Base-by-base conservation (phyloP, 2,797 vertebrate species). In the Kryptolebias ocellatus region DNA sequence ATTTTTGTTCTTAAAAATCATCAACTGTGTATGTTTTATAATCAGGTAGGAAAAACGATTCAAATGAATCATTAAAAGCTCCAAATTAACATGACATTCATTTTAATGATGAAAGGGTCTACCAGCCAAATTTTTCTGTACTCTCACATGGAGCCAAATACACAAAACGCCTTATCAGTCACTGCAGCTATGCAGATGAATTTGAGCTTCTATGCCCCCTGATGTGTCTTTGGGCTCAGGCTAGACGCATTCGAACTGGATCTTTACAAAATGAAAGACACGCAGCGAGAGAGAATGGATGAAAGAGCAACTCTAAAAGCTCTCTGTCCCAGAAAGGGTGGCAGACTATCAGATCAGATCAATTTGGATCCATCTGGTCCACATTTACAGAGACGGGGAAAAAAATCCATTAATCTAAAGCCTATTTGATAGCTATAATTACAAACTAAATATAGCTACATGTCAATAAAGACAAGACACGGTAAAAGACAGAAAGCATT, bases 211-310 rank as follows among this genome's bases (percentile, higher is more conserved):
- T 34, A 11, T 39, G 31, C 4, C 31, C 8, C 15, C 24, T 78
- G 61, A 60, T 76, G 72, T 70, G 79, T 60, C 65, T 71, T 69
- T 68, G 10, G 54, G 47, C 53, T 76, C 59, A 76, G 62, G 71
- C 82, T 83, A 34, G 58, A 87, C 80, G 80, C 82, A 86, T 85
- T 84, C 74, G 56, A 83, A 60, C 50, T 70, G 71, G 62, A 82
- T 70, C 70, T 81, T 72, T 64, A 67, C 53, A 67, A 74, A 78
- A 77, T 58, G 57, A 78, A 5, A 76, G 55, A 62, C n/a, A 67
- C 29, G 62, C 45, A 72, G 12, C 24, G 31, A 37, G 45, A 78
- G 50, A 18, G 53, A 63, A 59, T 17, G 52, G 64, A 66, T 44
- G 68, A 73, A 63, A 58, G 62, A 76, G 58, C 62, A 29, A 60